These are phyloP conservation scores for Poeciliopsis occidentalis DNA, from an alignment of 2,113 vertebrate species.

Conservation along the genomic window DNA sequence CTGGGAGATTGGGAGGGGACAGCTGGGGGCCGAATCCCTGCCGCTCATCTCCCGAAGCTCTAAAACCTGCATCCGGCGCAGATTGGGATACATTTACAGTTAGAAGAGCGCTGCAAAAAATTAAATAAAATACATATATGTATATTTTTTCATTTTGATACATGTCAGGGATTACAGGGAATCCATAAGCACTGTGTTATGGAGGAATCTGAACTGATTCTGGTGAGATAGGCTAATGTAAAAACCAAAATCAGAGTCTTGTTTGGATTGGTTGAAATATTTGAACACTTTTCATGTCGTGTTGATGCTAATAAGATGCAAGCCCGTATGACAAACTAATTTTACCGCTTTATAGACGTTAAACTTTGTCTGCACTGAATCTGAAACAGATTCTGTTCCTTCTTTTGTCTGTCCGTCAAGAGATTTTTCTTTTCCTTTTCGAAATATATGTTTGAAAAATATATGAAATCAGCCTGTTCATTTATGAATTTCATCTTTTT, in stretches of 20 bases:
- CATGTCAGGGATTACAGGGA: neutral
- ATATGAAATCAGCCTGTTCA: too few species aligned
- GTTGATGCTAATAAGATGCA: too few species aligned
- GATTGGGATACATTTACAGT: slow-evolving; percentile 47
- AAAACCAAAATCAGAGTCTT: neutral
- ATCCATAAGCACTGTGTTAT: neutral
- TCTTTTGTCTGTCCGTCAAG: too few species aligned
- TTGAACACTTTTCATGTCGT: neutral
- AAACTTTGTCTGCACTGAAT: too few species aligned
- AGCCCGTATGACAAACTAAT: too few species aligned
- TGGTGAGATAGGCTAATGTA: neutral
- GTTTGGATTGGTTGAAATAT: neutral
- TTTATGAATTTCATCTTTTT: too few species aligned
- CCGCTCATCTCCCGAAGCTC: slow-evolving; percentile 57
- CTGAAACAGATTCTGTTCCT: too few species aligned
- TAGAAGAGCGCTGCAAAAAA: neutral
- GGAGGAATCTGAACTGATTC: neutral
- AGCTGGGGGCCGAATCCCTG: slow-evolving; percentile 76
- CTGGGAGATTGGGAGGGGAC: slow-evolving; percentile 78
- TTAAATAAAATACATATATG: neutral
- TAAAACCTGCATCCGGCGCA: slow-evolving; percentile 25
- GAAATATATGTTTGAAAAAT: too few species aligned
- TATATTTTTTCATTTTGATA: neutral
- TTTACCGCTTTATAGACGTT: too few species aligned
- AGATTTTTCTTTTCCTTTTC: too few species aligned